A percentile compares a stretch with the other conserved stretches of the same genome.
phyloP scores from a whole-genome alignment of 2,888 invertebrate genomes.

The Malacosoma neustria region DNA sequence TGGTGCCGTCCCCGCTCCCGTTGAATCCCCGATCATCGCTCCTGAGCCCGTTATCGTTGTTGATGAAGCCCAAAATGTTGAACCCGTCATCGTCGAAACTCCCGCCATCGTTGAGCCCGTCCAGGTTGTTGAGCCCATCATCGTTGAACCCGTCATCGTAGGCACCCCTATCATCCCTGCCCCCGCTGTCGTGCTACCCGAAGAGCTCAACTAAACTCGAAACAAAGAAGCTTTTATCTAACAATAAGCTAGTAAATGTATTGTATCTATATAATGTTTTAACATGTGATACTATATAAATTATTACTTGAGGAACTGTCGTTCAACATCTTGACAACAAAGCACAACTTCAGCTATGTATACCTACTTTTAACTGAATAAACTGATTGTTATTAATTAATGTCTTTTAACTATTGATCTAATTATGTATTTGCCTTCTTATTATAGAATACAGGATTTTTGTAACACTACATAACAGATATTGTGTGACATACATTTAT shows the following conservation, averaged over 20 bases:
- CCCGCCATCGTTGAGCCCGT: background rate
- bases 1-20: background rate
- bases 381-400: background rate
- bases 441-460: no score
- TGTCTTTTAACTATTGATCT: no score
- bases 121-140: slow-evolving; percentile 1
- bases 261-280: slow-evolving; percentile 1
- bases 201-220: slow-evolving; percentile 6
- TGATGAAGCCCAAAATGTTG: slow-evolving; percentile 2
- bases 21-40: background rate
- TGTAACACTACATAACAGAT: no score
- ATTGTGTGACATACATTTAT: no score
- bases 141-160: slow-evolving; percentile 5
- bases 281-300: background rate
- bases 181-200: slow-evolving; percentile 7
- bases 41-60: slow-evolving; percentile 4
- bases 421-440: no score
- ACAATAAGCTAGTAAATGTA: no score
- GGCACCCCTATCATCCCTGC: slow-evolving; percentile 8
- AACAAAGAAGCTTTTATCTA: background rate
- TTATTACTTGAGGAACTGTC: background rate
- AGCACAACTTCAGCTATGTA: background rate
- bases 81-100: slow-evolving; percentile 1
- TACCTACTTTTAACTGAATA: background rate
- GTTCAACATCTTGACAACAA: background rate